phyloP scores from a whole-genome alignment of 2,113 vertebrate species.

The Gadus macrocephalus region DNA sequence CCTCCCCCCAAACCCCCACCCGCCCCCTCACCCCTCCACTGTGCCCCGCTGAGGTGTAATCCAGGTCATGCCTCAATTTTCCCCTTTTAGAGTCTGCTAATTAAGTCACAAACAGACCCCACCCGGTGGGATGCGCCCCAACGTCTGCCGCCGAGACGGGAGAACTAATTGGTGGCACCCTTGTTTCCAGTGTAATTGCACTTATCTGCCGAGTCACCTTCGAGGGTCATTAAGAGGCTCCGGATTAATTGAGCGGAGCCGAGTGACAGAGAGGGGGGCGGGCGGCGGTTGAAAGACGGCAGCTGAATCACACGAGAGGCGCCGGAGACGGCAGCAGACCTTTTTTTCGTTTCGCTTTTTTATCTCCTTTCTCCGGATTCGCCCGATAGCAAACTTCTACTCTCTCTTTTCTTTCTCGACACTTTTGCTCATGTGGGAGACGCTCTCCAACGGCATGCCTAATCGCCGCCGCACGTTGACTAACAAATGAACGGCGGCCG shows the following conservation, averaged over 20 bases:
- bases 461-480: constrained; percentile 59
- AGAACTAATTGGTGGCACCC: constrained; percentile 75
- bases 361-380: no score
- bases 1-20: constrained; percentile 9
- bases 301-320: constrained; percentile 26
- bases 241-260: constrained; percentile 76
- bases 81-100: constrained; percentile 67
- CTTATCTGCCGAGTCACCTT: constrained; percentile 78
- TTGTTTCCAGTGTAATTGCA: constrained; percentile 75
- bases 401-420: constrained; percentile 34
- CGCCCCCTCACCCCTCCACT: constrained; percentile 19
- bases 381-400: constrained; percentile 52
- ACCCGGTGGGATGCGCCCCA: constrained; percentile 57
- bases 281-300: constrained; percentile 28
- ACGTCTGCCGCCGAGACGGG: constrained; percentile 52
- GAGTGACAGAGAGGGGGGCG: constrained; percentile 42
- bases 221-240: constrained; percentile 74
- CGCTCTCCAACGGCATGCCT: constrained; percentile 59
- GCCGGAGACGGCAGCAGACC: constrained; percentile 24
- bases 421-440: constrained; percentile 53
- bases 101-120: constrained; percentile 74
- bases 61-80: constrained; percentile 60
- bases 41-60: constrained; percentile 40
- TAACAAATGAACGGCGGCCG: constrained; percentile 46
- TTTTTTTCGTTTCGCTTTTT: constrained; percentile 59